Evolutionary conservation across 2,797 vertebrate species (phyloP), one percentile per base, ranked within the genome.

Genomic region (Leptodactylus fallax): DNA sequence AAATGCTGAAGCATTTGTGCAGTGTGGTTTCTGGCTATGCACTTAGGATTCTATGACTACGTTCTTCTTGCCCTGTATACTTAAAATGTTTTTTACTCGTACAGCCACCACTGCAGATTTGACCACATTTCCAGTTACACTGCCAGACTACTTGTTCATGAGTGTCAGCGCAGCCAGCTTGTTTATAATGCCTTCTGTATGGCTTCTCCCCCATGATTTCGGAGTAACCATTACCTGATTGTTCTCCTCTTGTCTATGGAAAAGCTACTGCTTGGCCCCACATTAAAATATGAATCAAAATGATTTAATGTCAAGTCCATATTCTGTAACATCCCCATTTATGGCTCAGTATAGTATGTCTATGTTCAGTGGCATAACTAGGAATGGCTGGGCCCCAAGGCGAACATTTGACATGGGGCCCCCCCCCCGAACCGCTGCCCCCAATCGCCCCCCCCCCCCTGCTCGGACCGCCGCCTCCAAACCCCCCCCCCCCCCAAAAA

Each of bases 211-310:
- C 25, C 67, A 25, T 74, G 78, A 27, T 45, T 80, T 81, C 58
- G 61, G 16, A 74, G 55, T n/a, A 81, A 47, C 79, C 53, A 71
- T 87, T 87, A 82, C 69, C 79, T 82, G 79, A 51, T 65, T 87
- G 85, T 63, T 81, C 69, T 65, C 69, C 81, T 83, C 45, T 72
- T 21, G 25, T 56, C 65, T 47, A 13, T 85, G 71, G 71, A 77
- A 76, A 14, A 61, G 71, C 83, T 85, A 85, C 71, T 23, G 47
- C 25, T 89, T 87, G 80, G 55, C 81, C 85, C 89, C 83, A 91
- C 91, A 79, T 89, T 92, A 71, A 27, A 91, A 69, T 87, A 90
- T 88, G 92, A 53, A 77, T 76, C 13, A 74, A 84, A 83, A 55
- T 16, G 56, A 74, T 84, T 72, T 56, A n/a, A 55, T 85, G 81